Percentiles rank a stretch among this genome's conserved stretches.
These are phyloP conservation scores for Drosophila nigricruria DNA, from an alignment of 2,888 invertebrate species.

Conservation along the genomic window DNA sequence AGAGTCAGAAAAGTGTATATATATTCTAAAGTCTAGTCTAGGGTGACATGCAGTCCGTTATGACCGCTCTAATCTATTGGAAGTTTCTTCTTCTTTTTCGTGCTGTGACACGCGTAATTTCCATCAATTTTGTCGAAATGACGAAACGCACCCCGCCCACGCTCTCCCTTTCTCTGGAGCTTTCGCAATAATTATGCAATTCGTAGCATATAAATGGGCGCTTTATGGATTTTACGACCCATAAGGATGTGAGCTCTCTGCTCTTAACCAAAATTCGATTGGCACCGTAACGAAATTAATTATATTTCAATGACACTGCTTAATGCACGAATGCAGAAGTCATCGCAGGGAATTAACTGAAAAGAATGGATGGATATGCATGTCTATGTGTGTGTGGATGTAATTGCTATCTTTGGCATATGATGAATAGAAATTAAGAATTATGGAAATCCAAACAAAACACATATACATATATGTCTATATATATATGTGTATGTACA, in stretches of 20 bases:
- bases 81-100: not conserved
- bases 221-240: conserved; percentile 65
- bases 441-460: conserved; percentile 34
- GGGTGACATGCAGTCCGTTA: not conserved
- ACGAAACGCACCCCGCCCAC: conserved; percentile 22
- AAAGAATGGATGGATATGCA: not conserved
- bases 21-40: no score
- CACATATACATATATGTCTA: not conserved
- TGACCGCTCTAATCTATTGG: no score
- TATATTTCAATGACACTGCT: conserved; percentile 68
- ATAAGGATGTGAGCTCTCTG: conserved; percentile 36
- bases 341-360: conserved; percentile 1
- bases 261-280: conserved; percentile 59
- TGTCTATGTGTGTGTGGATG: not conserved
- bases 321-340: conserved; percentile 43
- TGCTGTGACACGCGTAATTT: conserved; percentile 29
- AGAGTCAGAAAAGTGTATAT: no score
- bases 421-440: conserved; percentile 65
- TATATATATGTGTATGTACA: not conserved
- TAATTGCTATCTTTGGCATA: conserved; percentile 41
- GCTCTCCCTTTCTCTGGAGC: conserved; percentile 17
- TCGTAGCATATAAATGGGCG: conserved; percentile 60
- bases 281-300: conserved; percentile 69
- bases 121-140: conserved; percentile 51
- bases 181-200: conserved; percentile 59